Evolutionary conservation across 2,888 invertebrate genomes (phyloP).

Genomic region (Acronicta aceris): DNA sequence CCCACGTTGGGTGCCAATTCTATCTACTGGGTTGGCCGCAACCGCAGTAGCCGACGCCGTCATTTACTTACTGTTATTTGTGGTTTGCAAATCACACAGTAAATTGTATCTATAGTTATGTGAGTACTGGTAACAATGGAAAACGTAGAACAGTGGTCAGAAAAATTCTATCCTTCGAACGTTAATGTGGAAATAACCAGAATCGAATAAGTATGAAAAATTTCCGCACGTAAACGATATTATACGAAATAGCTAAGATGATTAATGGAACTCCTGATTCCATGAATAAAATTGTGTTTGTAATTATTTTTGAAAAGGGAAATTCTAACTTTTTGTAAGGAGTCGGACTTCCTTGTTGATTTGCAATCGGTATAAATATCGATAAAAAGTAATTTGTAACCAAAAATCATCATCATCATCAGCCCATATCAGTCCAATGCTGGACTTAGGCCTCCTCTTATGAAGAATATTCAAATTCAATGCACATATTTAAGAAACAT

Average conservation of each 20-base stretch:
- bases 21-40: background rate
- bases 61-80: background rate
- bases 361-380: background rate
- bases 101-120: background rate
- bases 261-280: constrained; percentile 1
- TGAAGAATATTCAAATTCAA: no score
- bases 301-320: constrained; percentile 3
- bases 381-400: no score
- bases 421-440: no score
- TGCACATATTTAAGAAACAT: no score
- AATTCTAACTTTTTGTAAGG: no score
- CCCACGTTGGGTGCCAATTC: constrained; percentile 30
- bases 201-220: no score
- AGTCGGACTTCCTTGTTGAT: background rate
- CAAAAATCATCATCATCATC: no score
- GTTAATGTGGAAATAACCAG: no score
- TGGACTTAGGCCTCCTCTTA: no score
- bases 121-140: background rate
- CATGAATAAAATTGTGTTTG: constrained; percentile 2
- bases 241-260: background rate
- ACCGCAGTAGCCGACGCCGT: background rate
- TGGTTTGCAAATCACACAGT: background rate
- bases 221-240: background rate
- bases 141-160: no score
- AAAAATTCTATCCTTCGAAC: no score